Base-by-base conservation (phyloP, 2,797 vertebrate species). In the Enteromius afrohamiltoni region DNA sequence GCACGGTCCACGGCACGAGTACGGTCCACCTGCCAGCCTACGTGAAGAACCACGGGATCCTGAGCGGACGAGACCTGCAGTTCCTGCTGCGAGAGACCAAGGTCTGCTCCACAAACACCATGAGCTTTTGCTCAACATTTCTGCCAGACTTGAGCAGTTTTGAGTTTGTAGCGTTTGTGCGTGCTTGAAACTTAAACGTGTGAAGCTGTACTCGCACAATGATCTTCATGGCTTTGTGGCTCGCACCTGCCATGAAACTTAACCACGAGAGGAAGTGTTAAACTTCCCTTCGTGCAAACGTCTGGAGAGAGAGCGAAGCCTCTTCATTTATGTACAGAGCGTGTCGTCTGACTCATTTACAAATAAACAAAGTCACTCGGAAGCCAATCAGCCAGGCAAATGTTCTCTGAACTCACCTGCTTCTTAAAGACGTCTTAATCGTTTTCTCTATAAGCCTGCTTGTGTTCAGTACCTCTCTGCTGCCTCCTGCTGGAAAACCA, bases 11-110 rank as follows among this genome's bases (percentile, higher is more conserved):
- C 0, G 98, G 98, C 55, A 96, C 96, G 73, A 97, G 97, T 92
- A 97, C 97, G 0, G 92, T 96, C 85, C 96, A 99, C 86, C 96
- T 99, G 84, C 98, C 98, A 0, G 91, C 93, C 89, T 99, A 99
- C 0, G 97, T 99, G 1, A 97, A 96, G 91, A 99, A 99, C 91
- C 98, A 99, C 0, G 98, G 98, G 21, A 99, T 99, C 87, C 96
- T 99, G 90, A 99, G 98, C 0, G 98, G 98, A 40, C 89, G 98
- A 0, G 98, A 99, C 92, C 92, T 99, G 86, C 98, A 99, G 87
- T 98, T 99, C 91, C 96, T 99, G 0, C 96, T 99, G 64, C 90
- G 98, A 37, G 97, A 99, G 93, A 99, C 98, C 76, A 99, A 97
- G 93, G 98, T 97, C 87, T 94, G 93, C 16, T 23, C 0, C 4